Evolutionary conservation across 2,888 invertebrate genomes (phyloP).

Genomic region (Pollenia angustigena): DNA sequence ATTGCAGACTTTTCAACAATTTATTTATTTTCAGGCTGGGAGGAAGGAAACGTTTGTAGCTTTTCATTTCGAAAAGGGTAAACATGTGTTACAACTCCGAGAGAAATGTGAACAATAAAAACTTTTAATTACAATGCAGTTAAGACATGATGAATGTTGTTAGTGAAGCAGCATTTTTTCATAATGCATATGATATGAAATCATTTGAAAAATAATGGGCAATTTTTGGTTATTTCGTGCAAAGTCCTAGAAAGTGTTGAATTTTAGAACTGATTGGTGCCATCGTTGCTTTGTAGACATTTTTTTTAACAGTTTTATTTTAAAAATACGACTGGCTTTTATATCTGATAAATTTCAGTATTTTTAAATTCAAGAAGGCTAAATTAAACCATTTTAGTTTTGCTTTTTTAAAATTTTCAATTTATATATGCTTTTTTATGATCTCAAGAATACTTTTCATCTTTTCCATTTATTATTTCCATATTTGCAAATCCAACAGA

Average conservation of each 20-base stretch:
- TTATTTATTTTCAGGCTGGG: constrained; percentile 24
- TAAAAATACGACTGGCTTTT: not conserved
- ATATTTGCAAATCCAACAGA: not conserved
- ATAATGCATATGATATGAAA: too few relatives aligned
- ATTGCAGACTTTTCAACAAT: constrained; percentile 43
- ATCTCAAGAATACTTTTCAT: not conserved
- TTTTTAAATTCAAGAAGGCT: too few relatives aligned
- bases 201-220: too few relatives aligned
- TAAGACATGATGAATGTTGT: constrained; percentile 72
- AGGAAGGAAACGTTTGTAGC: not conserved
- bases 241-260: too few relatives aligned
- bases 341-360: too few relatives aligned
- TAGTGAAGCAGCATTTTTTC: not conserved
- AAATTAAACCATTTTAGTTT: too few relatives aligned
- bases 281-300: too few relatives aligned
- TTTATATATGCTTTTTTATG: too few relatives aligned
- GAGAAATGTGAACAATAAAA: constrained; percentile 45
- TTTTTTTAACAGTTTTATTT: not conserved
- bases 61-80: not conserved
- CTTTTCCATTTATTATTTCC: constrained; percentile 11
- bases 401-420: too few relatives aligned
- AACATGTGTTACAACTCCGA: constrained; percentile 58
- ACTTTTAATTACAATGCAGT: constrained; percentile 79
- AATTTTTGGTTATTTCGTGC: too few relatives aligned
- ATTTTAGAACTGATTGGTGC: too few relatives aligned